Evolutionary conservation across 2,113 vertebrate species (phyloP).

Genomic region (Thalassoma bifasciatum): DNA sequence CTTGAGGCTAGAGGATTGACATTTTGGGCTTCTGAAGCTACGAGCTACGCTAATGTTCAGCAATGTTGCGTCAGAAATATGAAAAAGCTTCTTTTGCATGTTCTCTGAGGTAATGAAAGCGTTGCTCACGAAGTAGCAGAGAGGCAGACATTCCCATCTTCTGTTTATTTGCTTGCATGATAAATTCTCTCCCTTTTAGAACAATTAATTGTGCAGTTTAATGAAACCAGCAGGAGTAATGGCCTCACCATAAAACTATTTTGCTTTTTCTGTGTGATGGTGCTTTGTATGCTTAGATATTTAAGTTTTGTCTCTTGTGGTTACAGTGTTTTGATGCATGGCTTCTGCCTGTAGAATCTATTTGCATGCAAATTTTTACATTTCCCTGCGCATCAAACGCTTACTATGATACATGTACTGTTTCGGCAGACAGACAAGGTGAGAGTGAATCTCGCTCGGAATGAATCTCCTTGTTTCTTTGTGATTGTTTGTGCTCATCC

Average conservation of each 20-base stretch:
- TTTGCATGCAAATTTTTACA: slow-evolving; percentile 80
- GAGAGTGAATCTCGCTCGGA: slow-evolving; percentile 62
- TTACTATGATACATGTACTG: slow-evolving; percentile 71
- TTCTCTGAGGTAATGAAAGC: slow-evolving; percentile 31
- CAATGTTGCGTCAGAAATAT: slow-evolving; percentile 37
- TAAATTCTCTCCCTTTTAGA: slow-evolving; percentile 29
- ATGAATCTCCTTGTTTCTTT: slow-evolving; percentile 59
- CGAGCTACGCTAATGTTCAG: slow-evolving; percentile 43
- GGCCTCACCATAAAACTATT: slow-evolving; percentile 5
- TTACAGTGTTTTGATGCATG: slow-evolving; percentile 75
- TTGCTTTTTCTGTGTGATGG: slow-evolving; percentile 20
- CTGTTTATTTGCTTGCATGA: slow-evolving; percentile 19
- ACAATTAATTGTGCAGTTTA: slow-evolving; percentile 49
- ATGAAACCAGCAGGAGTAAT: slow-evolving; percentile 37
- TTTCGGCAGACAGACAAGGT: slow-evolving; percentile 62
- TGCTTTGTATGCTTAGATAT: slow-evolving; percentile 43
- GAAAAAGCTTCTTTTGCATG: slow-evolving; percentile 30
- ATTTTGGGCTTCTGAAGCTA: slow-evolving; percentile 14
- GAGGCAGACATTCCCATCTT: slow-evolving; percentile 2
- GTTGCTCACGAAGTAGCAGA: neutral
- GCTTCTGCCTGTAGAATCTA: slow-evolving; percentile 68
- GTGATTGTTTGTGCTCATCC: slow-evolving; percentile 49
- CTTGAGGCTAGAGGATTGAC: slow-evolving; percentile 17
- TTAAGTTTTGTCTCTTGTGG: slow-evolving; percentile 63
- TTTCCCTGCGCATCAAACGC: slow-evolving; percentile 68